Percentiles rank a stretch among this genome's conserved stretches.
Conservation (phyloP, 2,797 vertebrate genomes). For the Pseudomugil gertrudae region DNA sequence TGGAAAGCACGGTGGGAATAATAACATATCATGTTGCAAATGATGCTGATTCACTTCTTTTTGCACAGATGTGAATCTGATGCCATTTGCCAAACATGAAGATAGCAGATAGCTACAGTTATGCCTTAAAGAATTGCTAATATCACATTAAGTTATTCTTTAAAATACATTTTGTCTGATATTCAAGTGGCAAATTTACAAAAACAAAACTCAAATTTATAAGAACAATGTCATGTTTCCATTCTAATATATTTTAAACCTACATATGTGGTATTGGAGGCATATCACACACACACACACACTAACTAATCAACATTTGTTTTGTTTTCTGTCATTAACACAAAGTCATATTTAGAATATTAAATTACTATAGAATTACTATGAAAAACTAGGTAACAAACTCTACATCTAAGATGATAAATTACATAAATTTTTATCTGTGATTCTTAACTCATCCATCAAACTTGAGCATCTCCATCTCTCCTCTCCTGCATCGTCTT, state of each 20-base stretch:
- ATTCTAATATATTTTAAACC: neutral
- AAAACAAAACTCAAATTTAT: neutral
- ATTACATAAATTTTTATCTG: neutral
- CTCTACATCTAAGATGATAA: neutral
- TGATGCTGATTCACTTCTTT: neutral
- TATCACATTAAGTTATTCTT: no score
- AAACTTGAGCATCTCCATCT: neutral
- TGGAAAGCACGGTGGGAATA: neutral
- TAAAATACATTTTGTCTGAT: neutral
- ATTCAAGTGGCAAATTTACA: neutral
- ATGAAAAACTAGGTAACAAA: neutral
- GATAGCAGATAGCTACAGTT: neutral
- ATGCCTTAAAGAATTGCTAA: no score
- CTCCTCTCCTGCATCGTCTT: neutral
- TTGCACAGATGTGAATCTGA: neutral
- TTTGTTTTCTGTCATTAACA: neutral
- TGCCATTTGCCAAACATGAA: conserved; percentile 3
- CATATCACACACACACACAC: no score
- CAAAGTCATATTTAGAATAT: neutral
- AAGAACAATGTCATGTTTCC: neutral
- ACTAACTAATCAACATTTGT: neutral
- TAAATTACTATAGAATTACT: neutral
- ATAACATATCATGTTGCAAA: neutral
- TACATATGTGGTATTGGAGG: no score
- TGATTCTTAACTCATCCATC: neutral